Conservation (phyloP, 1,140 invertebrate genomes). For the Helicorthomorpha holstii region DNA sequence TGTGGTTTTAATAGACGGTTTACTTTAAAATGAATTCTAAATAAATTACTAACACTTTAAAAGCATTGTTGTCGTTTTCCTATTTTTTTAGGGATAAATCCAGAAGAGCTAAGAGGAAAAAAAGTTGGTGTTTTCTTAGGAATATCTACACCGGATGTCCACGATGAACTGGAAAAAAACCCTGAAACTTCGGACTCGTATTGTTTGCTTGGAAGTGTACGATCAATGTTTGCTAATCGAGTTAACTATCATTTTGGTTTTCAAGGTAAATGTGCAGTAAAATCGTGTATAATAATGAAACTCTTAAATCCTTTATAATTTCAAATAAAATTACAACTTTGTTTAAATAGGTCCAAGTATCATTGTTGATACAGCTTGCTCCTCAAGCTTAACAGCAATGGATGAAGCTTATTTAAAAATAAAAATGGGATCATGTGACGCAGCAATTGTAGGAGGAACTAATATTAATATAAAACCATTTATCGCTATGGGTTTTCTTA, state of each 20-base stretch:
- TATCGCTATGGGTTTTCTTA: conserved; percentile 79
- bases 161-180: conserved; percentile 48
- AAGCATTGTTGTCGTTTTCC: no score
- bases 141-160: conserved; percentile 64
- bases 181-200: conserved; percentile 72
- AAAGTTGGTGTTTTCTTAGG: conserved; percentile 85
- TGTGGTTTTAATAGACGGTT: no score
- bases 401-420: conserved; percentile 73
- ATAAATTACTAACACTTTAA: no score
- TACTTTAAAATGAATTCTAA: no score
- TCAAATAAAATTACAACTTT: neutral
- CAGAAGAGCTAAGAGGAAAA: conserved; percentile 52
- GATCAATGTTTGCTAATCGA: conserved; percentile 92
- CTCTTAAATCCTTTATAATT: neutral
- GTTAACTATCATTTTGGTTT: conserved; percentile 92
- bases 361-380: conserved; percentile 87
- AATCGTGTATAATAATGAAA: neutral
- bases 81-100: conserved; percentile 55
- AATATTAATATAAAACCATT: conserved; percentile 74
- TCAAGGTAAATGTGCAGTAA: conserved; percentile 27
- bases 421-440: conserved; percentile 66
- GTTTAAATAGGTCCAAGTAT: conserved; percentile 59
- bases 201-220: conserved; percentile 73
- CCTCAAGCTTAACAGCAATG: conserved; percentile 73
- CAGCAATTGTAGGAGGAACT: conserved; percentile 75